Base-by-base conservation (phyloP, 2,888 invertebrate species). In the Ophion slaviceki region DNA sequence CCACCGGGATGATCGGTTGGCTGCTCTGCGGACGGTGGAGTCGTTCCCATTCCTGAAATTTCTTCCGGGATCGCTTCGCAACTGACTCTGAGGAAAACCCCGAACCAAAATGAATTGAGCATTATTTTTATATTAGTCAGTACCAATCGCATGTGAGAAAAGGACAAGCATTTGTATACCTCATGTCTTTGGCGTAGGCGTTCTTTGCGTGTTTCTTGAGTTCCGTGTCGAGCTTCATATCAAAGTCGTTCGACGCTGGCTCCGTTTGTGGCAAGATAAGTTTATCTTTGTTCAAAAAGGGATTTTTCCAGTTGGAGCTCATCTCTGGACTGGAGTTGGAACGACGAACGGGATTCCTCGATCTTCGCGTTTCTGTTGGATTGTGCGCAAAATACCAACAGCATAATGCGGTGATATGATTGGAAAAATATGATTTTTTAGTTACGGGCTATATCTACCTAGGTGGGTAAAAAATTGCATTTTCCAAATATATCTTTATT, bases 311-410 rank as follows among this genome's bases (percentile, higher is more conserved):
- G 91, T 96, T 97, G 1, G 97, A 97, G 85, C 97, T 97, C 98
- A 98, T 98, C 95, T 98, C 98, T 1, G 98, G 98, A 90, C 98
- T 98, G 76, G 98, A 98, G 95, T 98, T 98, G 66, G 98, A 97
- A 86, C 98, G 95, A 1, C 98, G 96, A 83, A 98, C 98, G 10
- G 98, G 98, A 95, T 97, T 97, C 14, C 97, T 95, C 0, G 96
- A 96, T 90, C 96, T 96, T 89, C 92, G 93, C 20, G 90, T 90
- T 62, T 94, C 94, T 93, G 82, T n/a, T 17, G 5, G 32, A 10
- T 2, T 3, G 28, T 14, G 24, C 17, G 32, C 53, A 40, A 17
- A 40, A 14, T 14, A 67, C 2, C 4, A 66, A 40, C 10, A 7
- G 59, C 2, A 28, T 28, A 68, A 10, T n/a, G 40, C 0, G 40